These are phyloP conservation scores for Bubo blakistoni DNA, from an alignment of 2,113 vertebrate genomes.

Conservation along the genomic window DNA sequence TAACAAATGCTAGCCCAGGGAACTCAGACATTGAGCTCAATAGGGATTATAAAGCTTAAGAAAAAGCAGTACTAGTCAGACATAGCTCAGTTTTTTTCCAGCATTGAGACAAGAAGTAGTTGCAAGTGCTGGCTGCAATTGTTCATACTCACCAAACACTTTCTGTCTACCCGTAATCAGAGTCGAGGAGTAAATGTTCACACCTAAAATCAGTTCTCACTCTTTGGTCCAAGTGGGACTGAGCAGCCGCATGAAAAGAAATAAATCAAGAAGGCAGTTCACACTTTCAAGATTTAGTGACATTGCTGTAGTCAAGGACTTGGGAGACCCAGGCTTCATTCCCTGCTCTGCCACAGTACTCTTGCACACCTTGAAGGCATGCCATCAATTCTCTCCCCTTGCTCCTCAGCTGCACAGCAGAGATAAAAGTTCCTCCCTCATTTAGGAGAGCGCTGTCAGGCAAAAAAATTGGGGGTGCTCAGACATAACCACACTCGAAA, in stretches of 20 bases:
- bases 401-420: not conserved
- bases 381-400: not conserved
- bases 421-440: constrained; percentile 29
- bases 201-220: not conserved
- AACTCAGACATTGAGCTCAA: not conserved
- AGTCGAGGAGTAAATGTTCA: not conserved
- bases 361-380: not conserved
- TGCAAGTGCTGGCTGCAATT: not conserved
- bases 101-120: not conserved
- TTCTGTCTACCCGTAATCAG: not conserved
- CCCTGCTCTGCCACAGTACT: not conserved
- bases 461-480: not conserved
- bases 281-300: not conserved
- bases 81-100: not conserved
- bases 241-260: not conserved
- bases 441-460: not conserved
- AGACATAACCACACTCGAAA: not conserved
- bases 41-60: constrained; percentile 25
- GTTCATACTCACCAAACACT: not conserved
- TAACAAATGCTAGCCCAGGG: constrained; percentile 43
- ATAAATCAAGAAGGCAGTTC: not conserved
- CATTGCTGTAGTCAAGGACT: not conserved
- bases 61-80: constrained; percentile 19
- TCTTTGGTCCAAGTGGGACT: not conserved
- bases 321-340: not conserved